Evolutionary conservation across 1,140 invertebrate species (phyloP), one percentile per base, ranked within the genome.

Genomic region (Drosophila gunungcola): DNA sequence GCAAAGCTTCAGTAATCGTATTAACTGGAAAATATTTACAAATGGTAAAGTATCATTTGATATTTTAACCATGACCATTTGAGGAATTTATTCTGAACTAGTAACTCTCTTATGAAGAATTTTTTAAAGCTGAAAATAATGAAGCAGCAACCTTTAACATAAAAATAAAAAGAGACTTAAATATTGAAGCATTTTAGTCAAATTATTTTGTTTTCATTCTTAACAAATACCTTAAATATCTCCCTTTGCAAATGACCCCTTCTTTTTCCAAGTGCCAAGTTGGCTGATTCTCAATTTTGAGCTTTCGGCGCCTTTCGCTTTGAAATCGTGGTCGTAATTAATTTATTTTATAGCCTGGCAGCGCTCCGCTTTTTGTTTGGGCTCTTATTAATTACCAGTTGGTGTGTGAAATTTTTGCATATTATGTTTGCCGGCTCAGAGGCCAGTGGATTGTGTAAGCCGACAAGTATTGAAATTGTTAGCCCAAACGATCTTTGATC

Each of bases 311-410:
- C 57, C 67, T 77, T 83, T 82, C 56, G 67, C 76, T 80, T 88
- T 88, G 83, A 89, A 89, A 83, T 89, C 41, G 73, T 10, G 64
- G 46, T 67, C 80, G 80, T 90, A 89, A 89, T 90, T 89, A 89
- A 89, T 89, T 89, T 89, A 89, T 89, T 63, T 83, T 74, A 83
- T 82, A 49, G 62, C 72, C 75, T 69, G 69, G 56, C 75, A 65
- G 60, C 68, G 81, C 51, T 70, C 41, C 53, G 42, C 27, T 69
- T 70, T 68, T 56, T 69, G 61, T 69, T 43, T 16, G 63, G 39
- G 51, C 67, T 49, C 67, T 57, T 70, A 70, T 70, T 70, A 70
- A 70, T 70, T 70, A 70, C 64, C 51, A 70, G 36, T 69, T 70
- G 51, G 43, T 70, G 67, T 70, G 51, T 56, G 63, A 41, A 55